These are phyloP conservation scores for Aix galericulata DNA, from an alignment of 2,113 vertebrate species.

Conservation along the genomic window DNA sequence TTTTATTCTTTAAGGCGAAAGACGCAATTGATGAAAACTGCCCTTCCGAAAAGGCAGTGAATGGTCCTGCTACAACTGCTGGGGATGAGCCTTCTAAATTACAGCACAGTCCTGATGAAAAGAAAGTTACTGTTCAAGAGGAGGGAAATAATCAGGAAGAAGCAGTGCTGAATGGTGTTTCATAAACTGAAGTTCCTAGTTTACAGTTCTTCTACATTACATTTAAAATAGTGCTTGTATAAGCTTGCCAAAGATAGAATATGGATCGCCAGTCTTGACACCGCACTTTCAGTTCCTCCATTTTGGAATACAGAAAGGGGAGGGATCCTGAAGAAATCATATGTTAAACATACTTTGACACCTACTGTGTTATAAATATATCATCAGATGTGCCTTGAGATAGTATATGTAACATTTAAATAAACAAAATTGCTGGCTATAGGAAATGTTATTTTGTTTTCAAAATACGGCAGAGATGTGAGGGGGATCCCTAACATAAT, in stretches of 20 bases:
- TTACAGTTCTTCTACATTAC: constrained; percentile 88
- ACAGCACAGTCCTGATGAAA: constrained; percentile 80
- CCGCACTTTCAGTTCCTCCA: constrained; percentile 92
- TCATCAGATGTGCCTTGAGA: constrained; percentile 99
- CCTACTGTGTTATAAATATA: constrained; percentile 92
- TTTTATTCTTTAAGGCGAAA: constrained; percentile 78
- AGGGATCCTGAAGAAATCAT: constrained; percentile 86
- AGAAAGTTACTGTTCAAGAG: constrained; percentile 79
- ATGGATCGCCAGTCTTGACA: constrained; percentile 91
- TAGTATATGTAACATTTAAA: constrained; percentile 95
- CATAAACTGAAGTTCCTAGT: constrained; percentile 89
- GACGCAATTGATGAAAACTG: constrained; percentile 90
- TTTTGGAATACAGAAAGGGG: constrained; percentile 87
- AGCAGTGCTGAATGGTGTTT: constrained; percentile 92
- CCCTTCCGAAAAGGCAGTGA: constrained; percentile 82
- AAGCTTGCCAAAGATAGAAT: constrained; percentile 99
- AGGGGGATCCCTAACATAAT: constrained; percentile 85
- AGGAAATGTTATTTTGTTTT: constrained; percentile 91
- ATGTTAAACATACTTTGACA: constrained; percentile 87
- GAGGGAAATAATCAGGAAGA: constrained; percentile 84
- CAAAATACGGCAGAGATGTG: constrained; percentile 84
- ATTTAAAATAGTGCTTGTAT: constrained; percentile 97
- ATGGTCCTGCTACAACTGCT: constrained; percentile 83
- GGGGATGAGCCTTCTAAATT: constrained; percentile 80
- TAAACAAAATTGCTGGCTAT: constrained; percentile 93